Percentiles rank a stretch among this genome's conserved stretches.
Evolutionary conservation across 2,113 vertebrate genomes (phyloP).

Genomic region (Arothron firmamentum): DNA sequence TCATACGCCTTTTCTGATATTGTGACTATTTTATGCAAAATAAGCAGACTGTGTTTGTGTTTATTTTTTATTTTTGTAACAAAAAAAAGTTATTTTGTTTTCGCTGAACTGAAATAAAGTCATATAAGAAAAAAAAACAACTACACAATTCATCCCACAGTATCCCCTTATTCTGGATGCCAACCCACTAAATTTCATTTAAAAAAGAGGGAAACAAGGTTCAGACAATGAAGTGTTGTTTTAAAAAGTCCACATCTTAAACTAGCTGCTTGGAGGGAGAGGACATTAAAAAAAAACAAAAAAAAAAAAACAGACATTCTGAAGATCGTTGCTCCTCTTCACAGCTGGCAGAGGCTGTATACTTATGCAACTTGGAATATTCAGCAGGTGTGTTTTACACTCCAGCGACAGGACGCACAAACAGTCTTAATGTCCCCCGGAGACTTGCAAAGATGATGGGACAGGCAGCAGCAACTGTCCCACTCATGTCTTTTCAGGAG

Average conservation of each 20-base stretch:
- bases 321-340: slow-evolving; percentile 20
- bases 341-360: slow-evolving; percentile 19
- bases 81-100: slow-evolving; percentile 67
- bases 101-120: slow-evolving; percentile 75
- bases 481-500: slow-evolving; percentile 43
- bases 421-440: background rate
- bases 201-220: slow-evolving; percentile 28
- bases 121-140: slow-evolving; percentile 73
- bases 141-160: slow-evolving; percentile 68
- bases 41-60: slow-evolving; percentile 51
- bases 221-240: slow-evolving; percentile 37
- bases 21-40: slow-evolving; percentile 45
- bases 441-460: slow-evolving; percentile 46
- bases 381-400: slow-evolving; percentile 48
- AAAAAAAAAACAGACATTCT: slow-evolving; percentile 34
- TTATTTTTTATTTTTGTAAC: slow-evolving; percentile 77
- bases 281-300: slow-evolving; percentile 23
- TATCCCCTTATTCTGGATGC: slow-evolving; percentile 18
- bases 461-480: slow-evolving; percentile 51
- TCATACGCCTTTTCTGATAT: slow-evolving; percentile 19
- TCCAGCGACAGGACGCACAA: slow-evolving; percentile 13
- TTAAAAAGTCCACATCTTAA: slow-evolving; percentile 44
- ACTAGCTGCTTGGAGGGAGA: slow-evolving; percentile 16
- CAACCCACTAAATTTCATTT: slow-evolving; percentile 24
- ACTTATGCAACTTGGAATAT: slow-evolving; percentile 38